Evolutionary conservation across 2,113 vertebrate genomes (phyloP).

Genomic region (Peucedramus taeniatus): DNA sequence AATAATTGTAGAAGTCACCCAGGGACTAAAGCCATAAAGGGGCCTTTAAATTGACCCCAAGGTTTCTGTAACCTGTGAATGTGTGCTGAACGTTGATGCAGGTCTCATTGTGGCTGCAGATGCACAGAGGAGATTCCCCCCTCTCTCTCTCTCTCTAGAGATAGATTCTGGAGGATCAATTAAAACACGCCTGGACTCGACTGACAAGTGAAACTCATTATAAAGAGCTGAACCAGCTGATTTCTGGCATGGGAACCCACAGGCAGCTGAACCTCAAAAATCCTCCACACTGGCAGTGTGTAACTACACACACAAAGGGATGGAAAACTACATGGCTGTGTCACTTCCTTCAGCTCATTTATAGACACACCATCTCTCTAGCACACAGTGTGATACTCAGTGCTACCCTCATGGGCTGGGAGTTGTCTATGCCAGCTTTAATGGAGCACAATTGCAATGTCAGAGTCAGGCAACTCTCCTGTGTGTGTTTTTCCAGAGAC

Average conservation of each 20-base stretch:
- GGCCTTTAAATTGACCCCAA: background rate
- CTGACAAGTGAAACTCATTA: background rate
- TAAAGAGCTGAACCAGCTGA: background rate
- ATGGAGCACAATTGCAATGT: background rate
- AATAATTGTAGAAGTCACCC: background rate
- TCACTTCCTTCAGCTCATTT: rapidly evolving
- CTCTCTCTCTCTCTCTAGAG: background rate
- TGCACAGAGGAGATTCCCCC: rapidly evolving
- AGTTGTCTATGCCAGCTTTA: rapidly evolving
- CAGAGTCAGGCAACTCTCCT: background rate
- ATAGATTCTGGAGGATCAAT: background rate
- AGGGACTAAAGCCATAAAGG: background rate
- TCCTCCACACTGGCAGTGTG: rapidly evolving
- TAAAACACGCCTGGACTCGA: background rate
- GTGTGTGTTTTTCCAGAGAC: background rate
- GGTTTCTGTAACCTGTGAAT: background rate
- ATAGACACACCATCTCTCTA: rapidly evolving
- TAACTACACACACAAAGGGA: background rate
- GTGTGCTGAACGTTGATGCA: background rate
- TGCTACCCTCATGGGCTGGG: rapidly evolving
- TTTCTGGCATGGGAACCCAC: background rate
- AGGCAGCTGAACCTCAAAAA: background rate
- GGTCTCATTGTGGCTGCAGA: background rate
- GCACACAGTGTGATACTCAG: background rate
- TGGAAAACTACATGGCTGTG: rapidly evolving